Conservation (phyloP, 2,113 vertebrate species). For the Scolopax mira region DNA sequence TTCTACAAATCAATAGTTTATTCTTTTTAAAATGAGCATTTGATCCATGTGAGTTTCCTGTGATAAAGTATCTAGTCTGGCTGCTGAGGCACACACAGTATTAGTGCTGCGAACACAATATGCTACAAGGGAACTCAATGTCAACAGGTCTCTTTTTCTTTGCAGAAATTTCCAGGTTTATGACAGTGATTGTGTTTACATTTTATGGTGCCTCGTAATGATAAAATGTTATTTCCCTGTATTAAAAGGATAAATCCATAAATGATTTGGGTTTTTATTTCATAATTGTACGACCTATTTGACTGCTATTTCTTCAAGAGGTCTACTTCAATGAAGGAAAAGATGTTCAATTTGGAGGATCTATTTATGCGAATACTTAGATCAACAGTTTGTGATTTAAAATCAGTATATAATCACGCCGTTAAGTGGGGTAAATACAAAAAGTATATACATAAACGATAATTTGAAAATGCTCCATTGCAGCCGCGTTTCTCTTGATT, state of each 20-base stretch:
- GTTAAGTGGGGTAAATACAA: constrained; percentile 46
- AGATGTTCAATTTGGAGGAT: neutral
- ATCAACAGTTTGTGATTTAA: neutral
- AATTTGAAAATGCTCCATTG: neutral
- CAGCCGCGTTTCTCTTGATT: neutral
- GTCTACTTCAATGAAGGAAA: neutral
- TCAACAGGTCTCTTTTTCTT: constrained; percentile 59
- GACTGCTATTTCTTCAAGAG: constrained; percentile 1
- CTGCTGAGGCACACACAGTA: constrained; percentile 44
- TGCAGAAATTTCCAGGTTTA: constrained; percentile 87
- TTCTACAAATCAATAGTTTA: constrained; percentile 52
- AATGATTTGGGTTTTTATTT: constrained; percentile 73
- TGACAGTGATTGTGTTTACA: constrained; percentile 92
- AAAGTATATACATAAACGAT: constrained; percentile 35
- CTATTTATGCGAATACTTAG: constrained; percentile 10
- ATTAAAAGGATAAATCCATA: constrained; percentile 86
- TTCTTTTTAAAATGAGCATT: constrained; percentile 54
- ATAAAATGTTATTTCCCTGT: constrained; percentile 86
- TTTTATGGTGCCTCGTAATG: constrained; percentile 97
- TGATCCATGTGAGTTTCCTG: constrained; percentile 45
- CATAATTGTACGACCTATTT: neutral
- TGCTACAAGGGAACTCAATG: constrained; percentile 65
- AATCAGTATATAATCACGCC: constrained; percentile 49
- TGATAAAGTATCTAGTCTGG: constrained; percentile 9
- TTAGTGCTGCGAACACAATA: constrained; percentile 53